Conservation (phyloP, 2,113 vertebrate genomes). For the Andinoacara biseriatus region DNA sequence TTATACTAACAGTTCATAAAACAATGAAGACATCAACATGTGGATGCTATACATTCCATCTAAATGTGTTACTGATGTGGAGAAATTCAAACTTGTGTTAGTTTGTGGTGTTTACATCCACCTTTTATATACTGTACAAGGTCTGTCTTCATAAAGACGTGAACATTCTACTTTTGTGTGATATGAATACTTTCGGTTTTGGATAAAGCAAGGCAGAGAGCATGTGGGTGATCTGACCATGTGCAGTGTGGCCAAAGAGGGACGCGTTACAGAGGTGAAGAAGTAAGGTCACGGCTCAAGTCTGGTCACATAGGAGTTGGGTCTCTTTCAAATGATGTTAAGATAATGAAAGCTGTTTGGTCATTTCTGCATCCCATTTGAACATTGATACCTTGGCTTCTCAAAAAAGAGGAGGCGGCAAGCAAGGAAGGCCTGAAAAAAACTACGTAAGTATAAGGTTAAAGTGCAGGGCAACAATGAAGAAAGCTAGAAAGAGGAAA, state of each 20-base stretch:
- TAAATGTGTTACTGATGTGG: slow-evolving; percentile 3
- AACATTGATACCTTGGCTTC: slow-evolving; percentile 22
- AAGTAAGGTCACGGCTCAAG: slow-evolving; percentile 27
- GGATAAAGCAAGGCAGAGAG: slow-evolving; percentile 55
- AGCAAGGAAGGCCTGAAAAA: neutral
- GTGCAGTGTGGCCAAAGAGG: neutral
- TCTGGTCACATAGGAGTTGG: neutral
- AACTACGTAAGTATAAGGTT: neutral
- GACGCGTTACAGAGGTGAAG: neutral
- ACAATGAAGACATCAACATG: slow-evolving; percentile 36
- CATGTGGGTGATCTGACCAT: neutral
- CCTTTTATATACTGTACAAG: slow-evolving; percentile 27
- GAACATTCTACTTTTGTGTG: slow-evolving; percentile 53
- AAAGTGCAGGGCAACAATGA: slow-evolving; percentile 33
- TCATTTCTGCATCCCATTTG: slow-evolving; percentile 18
- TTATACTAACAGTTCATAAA: slow-evolving; percentile 44
- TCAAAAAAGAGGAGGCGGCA: neutral
- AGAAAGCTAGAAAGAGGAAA: slow-evolving; percentile 14
- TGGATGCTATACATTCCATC: slow-evolving; percentile 43
- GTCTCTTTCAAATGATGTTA: neutral
- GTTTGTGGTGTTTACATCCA: slow-evolving; percentile 32
- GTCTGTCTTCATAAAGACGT: slow-evolving; percentile 39
- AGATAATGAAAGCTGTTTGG: neutral
- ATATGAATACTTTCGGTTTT: slow-evolving; percentile 31
- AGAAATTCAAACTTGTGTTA: slow-evolving; percentile 7